phyloP scores from a whole-genome alignment of 2,888 invertebrate genomes.

The Hoplodrina blanda region DNA sequence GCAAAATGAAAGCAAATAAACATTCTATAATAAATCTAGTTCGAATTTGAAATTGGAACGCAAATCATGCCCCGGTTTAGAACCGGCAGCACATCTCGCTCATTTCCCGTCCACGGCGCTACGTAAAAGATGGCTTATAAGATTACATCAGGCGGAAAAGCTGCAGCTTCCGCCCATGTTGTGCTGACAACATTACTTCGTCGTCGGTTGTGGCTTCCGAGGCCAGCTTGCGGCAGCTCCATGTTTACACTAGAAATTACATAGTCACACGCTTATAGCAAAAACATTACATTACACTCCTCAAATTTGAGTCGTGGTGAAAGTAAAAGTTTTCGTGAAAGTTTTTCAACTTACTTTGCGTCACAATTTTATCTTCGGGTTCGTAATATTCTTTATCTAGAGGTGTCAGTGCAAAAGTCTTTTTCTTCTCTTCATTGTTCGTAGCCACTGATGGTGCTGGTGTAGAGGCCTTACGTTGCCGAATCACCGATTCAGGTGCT shows the following conservation, averaged over 20 bases:
- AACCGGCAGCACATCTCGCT: not conserved
- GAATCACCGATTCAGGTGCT: not conserved
- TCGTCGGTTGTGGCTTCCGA: not conserved
- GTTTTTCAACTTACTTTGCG: slow-evolving; percentile 64
- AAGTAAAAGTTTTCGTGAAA: not conserved
- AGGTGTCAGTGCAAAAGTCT: slow-evolving; percentile 76
- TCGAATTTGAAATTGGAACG: slow-evolving; percentile 5
- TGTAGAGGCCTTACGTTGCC: not conserved
- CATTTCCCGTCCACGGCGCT: not conserved
- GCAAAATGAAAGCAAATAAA: not conserved
- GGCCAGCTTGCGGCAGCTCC: not conserved
- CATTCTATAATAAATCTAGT: not conserved
- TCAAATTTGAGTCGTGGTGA: not conserved
- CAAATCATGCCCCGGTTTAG: not conserved
- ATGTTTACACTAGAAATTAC: not conserved
- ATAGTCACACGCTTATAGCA: not conserved
- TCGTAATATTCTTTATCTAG: slow-evolving; percentile 75
- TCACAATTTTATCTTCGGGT: slow-evolving; percentile 44
- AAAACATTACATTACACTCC: not conserved
- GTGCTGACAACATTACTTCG: slow-evolving; percentile 14
- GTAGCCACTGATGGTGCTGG: not conserved
- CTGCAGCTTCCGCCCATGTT: slow-evolving; percentile 12
- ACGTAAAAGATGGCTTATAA: not conserved
- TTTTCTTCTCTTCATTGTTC: slow-evolving; percentile 47
- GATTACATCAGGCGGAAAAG: slow-evolving; percentile 11